Percentiles rank a stretch among this genome's conserved stretches.
These are phyloP conservation scores for Drosophila suboccidentalis DNA, from an alignment of 2,888 invertebrate species.

Conservation along the genomic window DNA sequence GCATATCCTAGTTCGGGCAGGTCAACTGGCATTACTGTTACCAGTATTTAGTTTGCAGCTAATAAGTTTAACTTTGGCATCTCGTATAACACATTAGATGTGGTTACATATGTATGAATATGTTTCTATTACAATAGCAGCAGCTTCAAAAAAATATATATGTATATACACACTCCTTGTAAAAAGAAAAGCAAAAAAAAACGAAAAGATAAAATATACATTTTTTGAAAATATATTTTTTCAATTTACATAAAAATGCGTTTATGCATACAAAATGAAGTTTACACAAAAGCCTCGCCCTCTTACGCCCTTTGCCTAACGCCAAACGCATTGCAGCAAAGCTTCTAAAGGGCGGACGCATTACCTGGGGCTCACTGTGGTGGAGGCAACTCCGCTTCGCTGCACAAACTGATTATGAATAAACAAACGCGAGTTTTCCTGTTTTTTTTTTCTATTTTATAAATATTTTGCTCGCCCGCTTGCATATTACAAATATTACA, in stretches of 20 bases:
- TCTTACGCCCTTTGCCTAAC: conserved; percentile 21
- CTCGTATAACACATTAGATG: neutral
- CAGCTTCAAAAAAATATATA: neutral
- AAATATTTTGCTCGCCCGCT: neutral
- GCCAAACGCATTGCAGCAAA: conserved; percentile 57
- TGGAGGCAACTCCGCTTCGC: conserved; percentile 49
- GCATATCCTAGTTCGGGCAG: neutral
- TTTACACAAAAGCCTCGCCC: conserved; percentile 48
- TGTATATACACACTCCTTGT: neutral
- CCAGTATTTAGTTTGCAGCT: neutral
- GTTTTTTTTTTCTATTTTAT: conserved; percentile 35
- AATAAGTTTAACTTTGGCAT: neutral
- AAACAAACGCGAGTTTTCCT: conserved; percentile 74
- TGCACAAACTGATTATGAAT: conserved; percentile 83
- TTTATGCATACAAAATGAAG: conserved; percentile 78
- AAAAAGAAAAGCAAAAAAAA: neutral
- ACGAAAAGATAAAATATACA: conserved; percentile 16
- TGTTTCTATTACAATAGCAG: neutral
- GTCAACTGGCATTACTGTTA: neutral
- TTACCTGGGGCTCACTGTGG: conserved; percentile 33
- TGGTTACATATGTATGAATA: conserved; percentile 1
- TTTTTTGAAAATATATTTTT: conserved; percentile 52
- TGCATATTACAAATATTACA: conserved; percentile 45
- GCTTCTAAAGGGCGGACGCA: conserved; percentile 34
- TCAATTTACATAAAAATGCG: conserved; percentile 78